A percentile compares a stretch with the other conserved stretches of the same genome.
Evolutionary conservation across 1,140 invertebrate genomes (phyloP).

Genomic region (Temnothorax nylanderi): DNA sequence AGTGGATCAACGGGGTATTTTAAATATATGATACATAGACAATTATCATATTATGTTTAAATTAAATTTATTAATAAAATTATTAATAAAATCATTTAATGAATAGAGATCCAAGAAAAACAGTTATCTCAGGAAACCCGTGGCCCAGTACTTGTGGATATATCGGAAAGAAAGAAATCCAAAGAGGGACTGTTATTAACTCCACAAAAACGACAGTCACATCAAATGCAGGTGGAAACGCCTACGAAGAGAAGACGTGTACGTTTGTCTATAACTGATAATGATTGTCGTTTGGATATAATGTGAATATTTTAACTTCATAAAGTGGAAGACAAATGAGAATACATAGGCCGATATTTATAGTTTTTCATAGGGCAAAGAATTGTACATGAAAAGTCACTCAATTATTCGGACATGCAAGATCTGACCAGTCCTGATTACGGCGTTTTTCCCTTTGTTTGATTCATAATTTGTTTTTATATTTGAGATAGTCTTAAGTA

Average conservation of each 20-base stretch:
- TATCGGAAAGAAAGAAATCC: neutral
- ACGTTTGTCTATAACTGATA: neutral
- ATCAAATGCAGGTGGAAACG: neutral
- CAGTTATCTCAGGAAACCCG: neutral
- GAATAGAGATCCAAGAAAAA: neutral
- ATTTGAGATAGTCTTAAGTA: too few relatives aligned
- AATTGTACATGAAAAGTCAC: too few relatives aligned
- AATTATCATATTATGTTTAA: conserved; percentile 2
- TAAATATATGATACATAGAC: neutral
- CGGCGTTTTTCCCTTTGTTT: too few relatives aligned
- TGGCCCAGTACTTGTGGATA: neutral
- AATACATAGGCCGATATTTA: neutral
- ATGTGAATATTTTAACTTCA: neutral
- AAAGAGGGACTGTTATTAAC: neutral
- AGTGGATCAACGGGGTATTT: neutral
- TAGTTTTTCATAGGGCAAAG: too few relatives aligned
- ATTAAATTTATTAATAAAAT: too few relatives aligned
- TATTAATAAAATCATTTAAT: neutral
- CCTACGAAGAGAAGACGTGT: conserved; percentile 19
- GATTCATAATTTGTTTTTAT: too few relatives aligned
- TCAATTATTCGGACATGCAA: too few relatives aligned
- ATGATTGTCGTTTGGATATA: neutral
- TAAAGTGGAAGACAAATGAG: neutral
- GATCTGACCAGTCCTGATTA: too few relatives aligned
- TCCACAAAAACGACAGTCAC: conserved; percentile 6